These are phyloP conservation scores for Operophtera brumata DNA, from an alignment of 2,888 invertebrate genomes.

Conservation along the genomic window DNA sequence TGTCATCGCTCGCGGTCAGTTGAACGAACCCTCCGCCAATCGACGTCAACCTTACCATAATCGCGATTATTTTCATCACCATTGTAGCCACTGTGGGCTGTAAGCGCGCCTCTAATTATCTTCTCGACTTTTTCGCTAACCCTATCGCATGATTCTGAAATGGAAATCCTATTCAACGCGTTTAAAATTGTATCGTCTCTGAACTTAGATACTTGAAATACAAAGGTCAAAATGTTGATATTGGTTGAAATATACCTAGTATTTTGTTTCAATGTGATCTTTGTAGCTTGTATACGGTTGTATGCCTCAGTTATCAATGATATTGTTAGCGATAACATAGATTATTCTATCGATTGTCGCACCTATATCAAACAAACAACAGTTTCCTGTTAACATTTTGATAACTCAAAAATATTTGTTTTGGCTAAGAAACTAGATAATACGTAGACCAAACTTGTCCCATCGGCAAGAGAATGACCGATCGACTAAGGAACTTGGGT, in stretches of 20 bases:
- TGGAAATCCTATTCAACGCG: background rate
- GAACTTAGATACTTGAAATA: background rate
- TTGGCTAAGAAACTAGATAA: no score
- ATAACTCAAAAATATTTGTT: background rate
- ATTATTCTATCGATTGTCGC: conserved; percentile 14
- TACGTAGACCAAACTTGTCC: no score
- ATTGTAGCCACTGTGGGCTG: conserved; percentile 65
- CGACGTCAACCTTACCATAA: conserved; percentile 80
- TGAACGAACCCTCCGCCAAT: conserved; percentile 77
- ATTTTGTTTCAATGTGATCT: conserved; percentile 5
- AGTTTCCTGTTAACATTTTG: conserved; percentile 22
- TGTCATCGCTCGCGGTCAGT: conserved; percentile 80
- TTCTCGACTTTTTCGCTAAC: conserved; percentile 30
- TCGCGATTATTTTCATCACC: conserved; percentile 79
- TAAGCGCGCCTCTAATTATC: conserved; percentile 63
- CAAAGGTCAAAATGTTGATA: background rate
- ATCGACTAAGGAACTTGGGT: no score
- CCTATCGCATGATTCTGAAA: conserved; percentile 1
- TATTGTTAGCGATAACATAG: conserved; percentile 42
- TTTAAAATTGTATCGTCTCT: background rate
- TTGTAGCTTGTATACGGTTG: conserved; percentile 4
- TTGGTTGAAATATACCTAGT: background rate
- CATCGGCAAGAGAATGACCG: no score
- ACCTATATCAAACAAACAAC: conserved; percentile 36
- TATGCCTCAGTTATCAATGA: conserved; percentile 15